phyloP scores from a whole-genome alignment of 2,888 invertebrate genomes.

The Platerodrilus igneus region DNA sequence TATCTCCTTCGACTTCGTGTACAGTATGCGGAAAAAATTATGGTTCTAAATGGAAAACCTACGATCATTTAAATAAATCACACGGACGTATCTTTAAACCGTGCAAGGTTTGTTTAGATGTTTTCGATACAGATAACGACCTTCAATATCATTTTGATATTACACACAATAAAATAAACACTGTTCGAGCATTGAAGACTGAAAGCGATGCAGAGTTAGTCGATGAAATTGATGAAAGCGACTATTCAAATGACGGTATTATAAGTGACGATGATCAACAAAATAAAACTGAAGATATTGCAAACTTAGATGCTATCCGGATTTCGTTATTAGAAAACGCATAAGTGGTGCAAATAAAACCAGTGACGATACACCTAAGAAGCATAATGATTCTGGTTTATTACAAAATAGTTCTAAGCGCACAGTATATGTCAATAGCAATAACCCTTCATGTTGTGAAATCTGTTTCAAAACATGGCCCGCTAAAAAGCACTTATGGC shows the following conservation, averaged over 20 bases:
- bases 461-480: constrained; percentile 59
- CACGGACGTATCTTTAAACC: constrained; percentile 56
- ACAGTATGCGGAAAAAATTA: constrained; percentile 58
- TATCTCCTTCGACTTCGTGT: constrained; percentile 53
- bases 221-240: constrained; percentile 26
- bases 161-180: constrained; percentile 36
- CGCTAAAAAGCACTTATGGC: constrained; percentile 58
- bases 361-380: neutral
- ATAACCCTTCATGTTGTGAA: constrained; percentile 49
- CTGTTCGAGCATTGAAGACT: constrained; percentile 16
- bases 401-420: constrained; percentile 43
- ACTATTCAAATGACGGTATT: constrained; percentile 22
- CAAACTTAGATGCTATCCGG: no score
- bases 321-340: no score
- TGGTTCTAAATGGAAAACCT: constrained; percentile 57
- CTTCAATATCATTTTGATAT: constrained; percentile 50
- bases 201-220: no score
- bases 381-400: no score
- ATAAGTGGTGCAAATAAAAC: no score
- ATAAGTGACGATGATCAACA: no score
- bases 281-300: no score
- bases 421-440: constrained; percentile 53
- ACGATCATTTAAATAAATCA: constrained; percentile 56
- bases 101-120: constrained; percentile 56
- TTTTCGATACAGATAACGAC: constrained; percentile 53